Evolutionary conservation across 2,113 vertebrate genomes (phyloP).

Genomic region (Nasalis larvatus): DNA sequence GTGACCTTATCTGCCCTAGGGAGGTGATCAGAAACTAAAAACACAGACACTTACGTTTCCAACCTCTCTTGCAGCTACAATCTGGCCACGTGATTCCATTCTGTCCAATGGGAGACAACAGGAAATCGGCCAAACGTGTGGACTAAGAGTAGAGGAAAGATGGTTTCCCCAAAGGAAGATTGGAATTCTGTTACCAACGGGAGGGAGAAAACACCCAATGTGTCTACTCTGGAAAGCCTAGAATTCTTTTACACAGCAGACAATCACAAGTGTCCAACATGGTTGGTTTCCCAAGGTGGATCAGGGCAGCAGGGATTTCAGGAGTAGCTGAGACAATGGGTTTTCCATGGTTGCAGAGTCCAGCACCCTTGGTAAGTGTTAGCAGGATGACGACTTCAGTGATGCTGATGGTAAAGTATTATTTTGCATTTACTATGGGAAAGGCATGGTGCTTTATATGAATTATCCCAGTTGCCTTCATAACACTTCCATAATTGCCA

Average conservation of each 20-base stretch:
- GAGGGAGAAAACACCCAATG: neutral
- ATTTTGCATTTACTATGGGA: neutral
- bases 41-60: neutral
- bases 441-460: neutral
- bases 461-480: neutral
- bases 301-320: neutral
- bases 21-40: neutral
- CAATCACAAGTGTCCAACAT: neutral
- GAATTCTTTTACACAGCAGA: neutral
- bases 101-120: neutral
- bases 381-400: no score
- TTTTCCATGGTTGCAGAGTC: neutral
- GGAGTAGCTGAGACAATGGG: neutral
- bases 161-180: neutral
- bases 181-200: neutral
- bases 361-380: no score
- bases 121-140: neutral
- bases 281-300: neutral
- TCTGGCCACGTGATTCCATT: neutral
- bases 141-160: neutral
- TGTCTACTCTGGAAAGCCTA: neutral
- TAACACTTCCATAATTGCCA: neutral
- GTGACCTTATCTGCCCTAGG: no score
- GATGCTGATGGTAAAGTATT: neutral
- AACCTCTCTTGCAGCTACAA: neutral